Percentiles rank a stretch among this genome's conserved stretches.
Evolutionary conservation across 2,113 vertebrate species (phyloP).

Genomic region (Varanus salvator): DNA sequence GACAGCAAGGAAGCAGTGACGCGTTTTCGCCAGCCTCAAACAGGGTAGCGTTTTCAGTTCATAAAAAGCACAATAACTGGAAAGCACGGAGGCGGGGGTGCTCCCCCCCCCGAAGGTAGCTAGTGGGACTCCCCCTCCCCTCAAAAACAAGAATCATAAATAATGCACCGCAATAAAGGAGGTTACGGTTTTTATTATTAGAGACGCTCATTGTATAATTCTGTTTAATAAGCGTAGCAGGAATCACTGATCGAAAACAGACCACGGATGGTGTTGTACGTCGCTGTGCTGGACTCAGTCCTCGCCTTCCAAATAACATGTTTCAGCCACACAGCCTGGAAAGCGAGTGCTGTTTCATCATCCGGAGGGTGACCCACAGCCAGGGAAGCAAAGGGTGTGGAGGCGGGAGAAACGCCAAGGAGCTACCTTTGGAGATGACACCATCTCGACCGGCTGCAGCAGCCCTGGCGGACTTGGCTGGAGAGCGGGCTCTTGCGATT

Average conservation of each 20-base stretch:
- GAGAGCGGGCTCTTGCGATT: conserved; percentile 18
- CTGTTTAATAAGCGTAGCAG: conserved; percentile 85
- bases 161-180: conserved; percentile 86
- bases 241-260: conserved; percentile 87
- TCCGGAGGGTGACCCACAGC: conserved; percentile 70
- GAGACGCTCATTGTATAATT: conserved; percentile 88
- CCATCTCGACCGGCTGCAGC: conserved; percentile 37
- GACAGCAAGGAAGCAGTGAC: conserved; percentile 52
- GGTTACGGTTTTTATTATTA: conserved; percentile 86
- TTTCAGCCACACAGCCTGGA: conserved; percentile 80
- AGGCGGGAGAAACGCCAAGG: conserved; percentile 31
- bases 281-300: conserved; percentile 77
- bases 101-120: conserved; percentile 68
- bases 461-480: conserved; percentile 39
- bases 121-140: conserved; percentile 45
- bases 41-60: conserved; percentile 69
- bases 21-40: conserved; percentile 58
- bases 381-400: background rate
- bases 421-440: conserved; percentile 54
- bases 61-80: conserved; percentile 76
- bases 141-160: conserved; percentile 74
- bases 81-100: conserved; percentile 70
- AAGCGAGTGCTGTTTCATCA: conserved; percentile 78
- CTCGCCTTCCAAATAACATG: conserved; percentile 78
- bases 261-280: conserved; percentile 81